Percentiles rank a stretch among this genome's conserved stretches.
These are phyloP conservation scores for Hypsopygia costalis DNA, from an alignment of 2,888 invertebrate genomes.

Conservation along the genomic window DNA sequence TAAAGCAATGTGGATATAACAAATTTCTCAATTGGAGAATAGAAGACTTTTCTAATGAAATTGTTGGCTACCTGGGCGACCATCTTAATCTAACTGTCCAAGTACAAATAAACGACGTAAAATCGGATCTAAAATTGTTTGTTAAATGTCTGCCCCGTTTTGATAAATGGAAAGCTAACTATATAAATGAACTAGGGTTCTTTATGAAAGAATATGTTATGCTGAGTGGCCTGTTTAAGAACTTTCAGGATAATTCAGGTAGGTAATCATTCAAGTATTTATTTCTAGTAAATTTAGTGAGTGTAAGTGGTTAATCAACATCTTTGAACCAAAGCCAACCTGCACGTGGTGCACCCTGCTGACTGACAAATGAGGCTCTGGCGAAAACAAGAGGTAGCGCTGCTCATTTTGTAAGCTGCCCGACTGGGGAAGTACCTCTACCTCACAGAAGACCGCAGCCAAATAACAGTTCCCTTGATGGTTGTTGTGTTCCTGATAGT, in stretches of 20 bases:
- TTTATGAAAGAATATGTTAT: constrained; percentile 58
- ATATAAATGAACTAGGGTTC: constrained; percentile 46
- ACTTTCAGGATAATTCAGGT: constrained; percentile 48
- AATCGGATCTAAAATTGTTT: constrained; percentile 64
- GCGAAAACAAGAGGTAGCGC: no score
- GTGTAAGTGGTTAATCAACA: no score
- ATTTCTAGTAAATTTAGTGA: no score
- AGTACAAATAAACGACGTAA: constrained; percentile 26
- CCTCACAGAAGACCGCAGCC: no score
- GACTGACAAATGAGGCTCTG: no score
- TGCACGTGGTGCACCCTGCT: no score
- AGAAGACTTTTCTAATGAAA: constrained; percentile 43
- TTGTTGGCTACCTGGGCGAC: constrained; percentile 62
- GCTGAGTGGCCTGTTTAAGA: constrained; percentile 48
- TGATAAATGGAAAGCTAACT: constrained; percentile 64
- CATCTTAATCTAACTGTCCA: constrained; percentile 49
- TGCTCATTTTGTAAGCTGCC: no score
- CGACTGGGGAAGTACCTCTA: no score
- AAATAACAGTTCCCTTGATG: no score
- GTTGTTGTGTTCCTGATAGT: no score
- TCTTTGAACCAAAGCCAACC: no score
- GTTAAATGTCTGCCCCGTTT: constrained; percentile 80
- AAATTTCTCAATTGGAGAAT: constrained; percentile 38
- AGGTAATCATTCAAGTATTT: constrained; percentile 13
- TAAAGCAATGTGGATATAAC: constrained; percentile 31